phyloP scores from a whole-genome alignment of 2,113 vertebrate species.

The Apteryx owenii region DNA sequence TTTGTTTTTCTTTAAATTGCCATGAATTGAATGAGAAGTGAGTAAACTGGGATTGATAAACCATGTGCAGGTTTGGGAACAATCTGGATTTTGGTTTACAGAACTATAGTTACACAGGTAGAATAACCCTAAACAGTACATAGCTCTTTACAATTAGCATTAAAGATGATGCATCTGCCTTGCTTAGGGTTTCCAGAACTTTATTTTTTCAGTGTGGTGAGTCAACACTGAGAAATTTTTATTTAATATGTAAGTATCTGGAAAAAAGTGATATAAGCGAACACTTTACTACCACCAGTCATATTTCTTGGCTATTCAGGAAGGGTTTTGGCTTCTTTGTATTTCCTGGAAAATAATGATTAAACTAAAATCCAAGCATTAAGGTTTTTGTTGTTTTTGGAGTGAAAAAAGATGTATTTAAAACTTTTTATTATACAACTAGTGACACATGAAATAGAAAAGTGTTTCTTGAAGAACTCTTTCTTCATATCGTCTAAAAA shows the following conservation, averaged over 20 bases:
- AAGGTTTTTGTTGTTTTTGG: not conserved
- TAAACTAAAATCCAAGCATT: not conserved
- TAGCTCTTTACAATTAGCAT: not conserved
- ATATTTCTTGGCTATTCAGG: not conserved
- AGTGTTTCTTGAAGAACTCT: not conserved
- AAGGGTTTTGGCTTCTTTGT: not conserved
- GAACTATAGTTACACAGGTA: not conserved
- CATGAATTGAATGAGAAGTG: not conserved
- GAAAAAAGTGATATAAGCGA: not conserved
- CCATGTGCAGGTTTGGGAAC: not conserved
- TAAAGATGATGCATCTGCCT: not conserved
- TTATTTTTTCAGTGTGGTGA: not conserved
- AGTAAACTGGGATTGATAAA: not conserved
- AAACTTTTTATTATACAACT: not conserved
- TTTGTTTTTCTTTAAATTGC: not conserved
- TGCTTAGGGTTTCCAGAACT: not conserved
- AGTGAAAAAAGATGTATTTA: not conserved
- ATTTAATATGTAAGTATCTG: not conserved
- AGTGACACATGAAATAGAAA: not conserved
- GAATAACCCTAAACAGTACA: not conserved
- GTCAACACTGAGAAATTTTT: not conserved
- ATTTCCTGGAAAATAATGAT: not conserved
- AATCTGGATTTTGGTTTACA: not conserved
- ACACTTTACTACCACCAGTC: not conserved
- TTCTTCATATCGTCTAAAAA: not conserved